Base-by-base conservation (phyloP, 2,888 invertebrate species). In the Thereva unica region DNA sequence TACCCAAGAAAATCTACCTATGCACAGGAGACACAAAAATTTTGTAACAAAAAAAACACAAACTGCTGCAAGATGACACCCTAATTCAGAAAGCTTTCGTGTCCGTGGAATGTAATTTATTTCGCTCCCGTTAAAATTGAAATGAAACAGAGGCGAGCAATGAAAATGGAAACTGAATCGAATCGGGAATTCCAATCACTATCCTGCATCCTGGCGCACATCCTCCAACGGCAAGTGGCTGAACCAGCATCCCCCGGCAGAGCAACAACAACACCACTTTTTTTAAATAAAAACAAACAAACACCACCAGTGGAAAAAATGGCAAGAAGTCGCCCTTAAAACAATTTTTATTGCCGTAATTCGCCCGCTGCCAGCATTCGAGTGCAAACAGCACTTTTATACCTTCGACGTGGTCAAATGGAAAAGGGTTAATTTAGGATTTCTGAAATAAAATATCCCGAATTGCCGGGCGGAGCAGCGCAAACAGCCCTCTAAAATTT, bases 331-430 rank as follows among this genome's bases (percentile, higher is more conserved):
- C 23, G 23, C 53, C 40, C 45, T 53, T 53, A 53, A 23, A 64
- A 64, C 45, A 45, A 53, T 53, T 64, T 63, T 64, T 64, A 53
- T 45, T 64, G 64, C 53, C 37, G 53, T 53, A 64, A 53, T 61
- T 61, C 45, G 34, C 7, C 44, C 23, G 56, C 42, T 44, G 34
- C 12, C 8, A 23, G 49, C 53, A 37, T 38, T 34, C 38, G 4
- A 8, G 12, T 35, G 54, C 54, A 53, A n/a, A 34, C 40, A 10
- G 45, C 41, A 67, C 59, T 69, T 69, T 69, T 69, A 69, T 69
- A 57, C 68, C 50, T 64, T 56, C 64, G 67, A 69, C 69, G 69
- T 69, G 69, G 67, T 66, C 66, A 67, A 66, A 66, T 67, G 53
- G 54, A 49, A 59, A 65, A 65, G 65, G 65, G 65, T 65, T 65